Evolutionary conservation across 2,113 vertebrate species (phyloP), one percentile per base, ranked within the genome.

Genomic region (Neolamprologus kungweensis): DNA sequence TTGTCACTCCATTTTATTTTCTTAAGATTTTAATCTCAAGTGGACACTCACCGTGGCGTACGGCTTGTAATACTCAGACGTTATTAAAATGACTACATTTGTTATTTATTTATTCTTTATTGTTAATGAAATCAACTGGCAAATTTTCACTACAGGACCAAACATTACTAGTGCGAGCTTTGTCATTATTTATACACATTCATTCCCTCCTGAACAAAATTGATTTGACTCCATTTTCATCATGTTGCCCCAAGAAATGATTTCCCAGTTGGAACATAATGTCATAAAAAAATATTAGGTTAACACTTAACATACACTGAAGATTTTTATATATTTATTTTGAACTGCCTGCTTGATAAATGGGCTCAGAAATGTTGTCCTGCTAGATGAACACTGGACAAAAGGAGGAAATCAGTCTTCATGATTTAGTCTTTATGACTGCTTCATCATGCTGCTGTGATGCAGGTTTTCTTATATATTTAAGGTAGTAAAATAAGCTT

Each of bases 231-330:
- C 80, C 50, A 58, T 93, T 92, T 85, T 93, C 88, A 73, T 88
- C 78, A 9, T 80, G 81, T 81, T 80, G 81, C 37, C 73, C 89
- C 16, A 80, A 85, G 73, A 89, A 88, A 87, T 87, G 28, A 93
- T 94, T 94, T 93, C 89, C 89, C 94, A 85, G 40, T 86, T 86
- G 89, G 33, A 51, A 21, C 71, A 79, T 92, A 92, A 94, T 92
- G 88, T 90, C 87, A 86, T 85, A 82, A 42, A 73, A 94, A 93
- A 92, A 93, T 87, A 90, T 85, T 68, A 91, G 80, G 65, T 89
- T 86, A 91, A 85, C 85, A 84, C 83, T 85, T 84, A 82, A 71
- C 53, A 86, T 58, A 68, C 65, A 75, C 85, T 17, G 83, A 88
- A 88, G 54, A 85, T 57, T 88, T 87, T 65, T 65, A n/a, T 65